A percentile compares a stretch with the other conserved stretches of the same genome.
Conservation (phyloP, 2,888 invertebrate genomes). For the Fabriciana adippe region DNA sequence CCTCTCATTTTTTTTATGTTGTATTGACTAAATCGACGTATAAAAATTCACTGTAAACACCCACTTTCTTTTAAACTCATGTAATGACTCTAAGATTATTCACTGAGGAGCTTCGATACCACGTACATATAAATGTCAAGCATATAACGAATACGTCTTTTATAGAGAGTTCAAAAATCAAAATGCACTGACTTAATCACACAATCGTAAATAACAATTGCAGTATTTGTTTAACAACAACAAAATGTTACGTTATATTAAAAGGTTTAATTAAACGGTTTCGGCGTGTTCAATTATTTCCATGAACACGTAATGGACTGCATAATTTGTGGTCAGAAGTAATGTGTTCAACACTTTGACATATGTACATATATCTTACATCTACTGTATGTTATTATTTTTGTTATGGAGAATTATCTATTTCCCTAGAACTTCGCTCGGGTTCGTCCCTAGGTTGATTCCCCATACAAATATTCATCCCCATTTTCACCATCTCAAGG, state of each 20-base stretch:
- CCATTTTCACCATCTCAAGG: too few species aligned
- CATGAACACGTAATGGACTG: constrained; percentile 38
- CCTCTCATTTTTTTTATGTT: too few species aligned
- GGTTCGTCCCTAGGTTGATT: too few species aligned
- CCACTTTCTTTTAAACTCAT: too few species aligned
- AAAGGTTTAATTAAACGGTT: constrained; percentile 32
- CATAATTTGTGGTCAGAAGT: constrained; percentile 38
- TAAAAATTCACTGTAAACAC: too few species aligned
- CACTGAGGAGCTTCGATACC: too few species aligned
- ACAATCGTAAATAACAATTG: neutral
- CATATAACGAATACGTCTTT: too few species aligned
- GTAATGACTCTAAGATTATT: too few species aligned
- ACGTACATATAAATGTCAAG: too few species aligned
- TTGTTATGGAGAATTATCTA: neutral
- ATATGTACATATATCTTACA: constrained; percentile 22
- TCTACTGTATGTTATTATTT: neutral
- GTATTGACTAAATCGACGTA: too few species aligned
- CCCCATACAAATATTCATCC: too few species aligned
- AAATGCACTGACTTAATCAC: neutral
- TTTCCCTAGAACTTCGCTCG: too few species aligned
- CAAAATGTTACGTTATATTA: constrained; percentile 26
- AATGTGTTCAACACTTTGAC: constrained; percentile 29
- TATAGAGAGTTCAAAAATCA: neutral
- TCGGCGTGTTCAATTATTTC: constrained; percentile 37
- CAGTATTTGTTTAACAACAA: constrained; percentile 13